Base-by-base conservation (phyloP, 2,888 invertebrate genomes). In the Petrolisthes cinctipes region DNA sequence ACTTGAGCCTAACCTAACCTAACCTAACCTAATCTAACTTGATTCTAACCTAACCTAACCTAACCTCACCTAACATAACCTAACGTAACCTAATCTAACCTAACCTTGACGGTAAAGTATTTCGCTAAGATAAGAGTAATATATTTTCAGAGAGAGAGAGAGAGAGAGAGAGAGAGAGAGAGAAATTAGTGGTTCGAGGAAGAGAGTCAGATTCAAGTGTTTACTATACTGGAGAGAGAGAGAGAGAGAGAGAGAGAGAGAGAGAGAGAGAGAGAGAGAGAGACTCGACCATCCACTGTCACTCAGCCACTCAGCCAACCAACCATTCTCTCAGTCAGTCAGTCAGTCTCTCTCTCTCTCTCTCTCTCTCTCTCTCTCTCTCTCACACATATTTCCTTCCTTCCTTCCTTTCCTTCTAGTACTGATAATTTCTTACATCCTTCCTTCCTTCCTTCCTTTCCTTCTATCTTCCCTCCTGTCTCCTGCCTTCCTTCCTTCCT, bases 191-290 rank as follows among this genome's bases (percentile, higher is more conserved):
- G 68, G 68, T 14, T 68, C n/a, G 14, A 17, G n/a, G 68, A 3
- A 5, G 4, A 4, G 68, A 5, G 4, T 17, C n/a, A 5, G n/a
- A 5, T n/a, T n/a, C 68, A 68, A n/a, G n/a, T 14, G 68, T 14
- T 17, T 17, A n/a, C 4, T 4, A n/a, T n/a, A n/a, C n/a, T n/a
- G n/a, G n/a, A n/a, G n/a, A n/a, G n/a, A n/a, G n/a, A n/a, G n/a
- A n/a, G 5, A 5, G 5, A n/a, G 5, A 5, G 68, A 5, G 5
- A n/a, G 5, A 68, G 68, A 68, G 68, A n/a, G n/a, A n/a, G 68
- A 68, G 68, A n/a, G n/a, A n/a, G 68, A 68, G 68, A n/a, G n/a
- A n/a, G 68, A 68, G 68, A n/a, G n/a, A n/a, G 68, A 68, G 68
- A n/a, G n/a, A n/a, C 17, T 17, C 17, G 5, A 5, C 17, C 3